phyloP scores from a whole-genome alignment of 2,888 invertebrate species.

The Drosophila suboccidentalis region DNA sequence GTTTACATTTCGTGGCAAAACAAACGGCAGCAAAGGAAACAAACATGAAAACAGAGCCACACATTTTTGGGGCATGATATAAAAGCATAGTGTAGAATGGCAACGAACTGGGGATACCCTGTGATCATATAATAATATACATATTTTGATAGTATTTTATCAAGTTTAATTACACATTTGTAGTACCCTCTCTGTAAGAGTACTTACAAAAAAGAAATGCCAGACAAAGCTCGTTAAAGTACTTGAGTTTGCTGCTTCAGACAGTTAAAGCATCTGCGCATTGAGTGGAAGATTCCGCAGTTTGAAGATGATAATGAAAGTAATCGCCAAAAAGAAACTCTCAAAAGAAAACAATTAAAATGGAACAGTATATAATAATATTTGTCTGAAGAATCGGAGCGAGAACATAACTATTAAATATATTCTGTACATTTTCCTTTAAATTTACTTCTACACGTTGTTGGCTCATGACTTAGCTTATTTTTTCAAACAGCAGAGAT shows the following conservation, averaged over 20 bases:
- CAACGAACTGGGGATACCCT: conserved; percentile 19
- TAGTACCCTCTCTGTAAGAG: not conserved
- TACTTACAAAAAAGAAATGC: not conserved
- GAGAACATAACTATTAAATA: not conserved
- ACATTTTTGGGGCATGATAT: conserved; percentile 7
- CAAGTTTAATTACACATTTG: too few species aligned
- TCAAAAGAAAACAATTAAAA: conserved; percentile 17
- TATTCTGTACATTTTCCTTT: not conserved
- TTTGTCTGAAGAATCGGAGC: not conserved
- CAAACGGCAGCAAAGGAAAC: conserved; percentile 9
- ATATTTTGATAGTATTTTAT: too few species aligned
- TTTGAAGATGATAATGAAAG: conserved; percentile 1
- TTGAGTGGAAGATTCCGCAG: conserved; percentile 16
- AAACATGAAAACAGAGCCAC: conserved; percentile 19
- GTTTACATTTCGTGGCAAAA: conserved; percentile 36
- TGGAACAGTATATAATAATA: not conserved
- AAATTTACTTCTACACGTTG: not conserved
- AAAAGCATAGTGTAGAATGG: not conserved
- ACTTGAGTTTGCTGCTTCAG: conserved; percentile 11
- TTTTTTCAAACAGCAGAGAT: not conserved
- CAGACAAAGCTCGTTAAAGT: conserved; percentile 18
- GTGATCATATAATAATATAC: too few species aligned
- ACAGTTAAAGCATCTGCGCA: conserved; percentile 6
- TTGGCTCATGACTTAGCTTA: conserved; percentile 12
- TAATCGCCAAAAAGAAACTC: not conserved